Base-by-base conservation (phyloP, 2,797 vertebrate species). In the Sebastes vulpes region DNA sequence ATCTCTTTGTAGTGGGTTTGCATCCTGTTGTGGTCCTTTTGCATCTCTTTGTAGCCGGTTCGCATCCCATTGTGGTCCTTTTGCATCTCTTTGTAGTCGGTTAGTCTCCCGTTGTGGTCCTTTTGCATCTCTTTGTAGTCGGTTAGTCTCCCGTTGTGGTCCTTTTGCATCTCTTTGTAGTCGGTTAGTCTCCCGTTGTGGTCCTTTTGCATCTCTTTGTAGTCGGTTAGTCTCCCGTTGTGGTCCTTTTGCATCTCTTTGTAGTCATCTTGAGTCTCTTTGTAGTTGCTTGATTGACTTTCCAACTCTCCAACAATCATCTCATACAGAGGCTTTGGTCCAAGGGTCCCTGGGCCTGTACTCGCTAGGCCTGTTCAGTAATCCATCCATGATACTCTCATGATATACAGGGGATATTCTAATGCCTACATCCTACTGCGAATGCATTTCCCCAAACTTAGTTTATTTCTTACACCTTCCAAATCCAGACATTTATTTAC, bases 171-270 rank as follows among this genome's bases (percentile, higher is more conserved):
- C 11, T 35, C 0, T 35, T 12, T 12, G 10, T 35, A 11, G 35
- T 3, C 23, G 23, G 4, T 35, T n/a, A n/a, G n/a, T n/a, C n/a
- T 35, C 32, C 6, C 28, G 1, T 38, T 8, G 1, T 35, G 7
- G n/a, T 21, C 2, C 3, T 25, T 14, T 53, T 53, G 5, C 5
- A 12, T 23, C 50, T 53, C 9, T 50, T 11, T 26, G 0, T 50
- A 6, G 1, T 6, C 8, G 3, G 0, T 35, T 35, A 0, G 11
- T 0, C 0, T 35, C 32, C 5, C 32, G 9, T 35, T 35, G 32
- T 38, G 11, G 35, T 38, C 12, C 4, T 38, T 38, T 38, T 38
- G 12, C 35, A 38, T 5, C 35, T 35, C 0, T 35, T 12, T 12
- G 11, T 38, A 12, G 35, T 38, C 5, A 14, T 38, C 12, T 38